Percentiles rank a stretch among this genome's conserved stretches.
phyloP scores from a whole-genome alignment of 2,888 invertebrate species.

The Calliscelio sp. region DNA sequence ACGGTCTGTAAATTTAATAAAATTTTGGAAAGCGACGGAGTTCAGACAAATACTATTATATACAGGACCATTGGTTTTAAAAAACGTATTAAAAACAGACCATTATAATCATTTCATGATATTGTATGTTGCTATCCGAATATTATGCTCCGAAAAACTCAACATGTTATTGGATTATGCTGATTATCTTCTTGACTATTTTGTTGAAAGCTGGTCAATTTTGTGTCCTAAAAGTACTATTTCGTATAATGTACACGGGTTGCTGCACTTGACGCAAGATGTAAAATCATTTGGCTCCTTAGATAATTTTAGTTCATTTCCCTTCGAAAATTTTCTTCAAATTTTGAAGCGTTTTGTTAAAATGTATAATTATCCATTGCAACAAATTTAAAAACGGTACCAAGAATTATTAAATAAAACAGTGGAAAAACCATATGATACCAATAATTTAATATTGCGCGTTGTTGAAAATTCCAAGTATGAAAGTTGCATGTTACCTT shows the following conservation, averaged over 20 bases:
- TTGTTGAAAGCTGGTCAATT: neutral
- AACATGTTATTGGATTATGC: conserved; percentile 16
- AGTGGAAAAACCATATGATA: no score
- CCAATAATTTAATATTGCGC: neutral
- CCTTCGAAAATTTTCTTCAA: neutral
- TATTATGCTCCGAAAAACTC: conserved; percentile 23
- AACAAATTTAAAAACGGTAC: neutral
- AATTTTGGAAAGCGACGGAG: conserved; percentile 55
- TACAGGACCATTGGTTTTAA: conserved; percentile 33
- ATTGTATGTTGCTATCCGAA: conserved; percentile 47
- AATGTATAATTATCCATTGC: neutral
- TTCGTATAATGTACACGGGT: neutral
- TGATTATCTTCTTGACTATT: conserved; percentile 16
- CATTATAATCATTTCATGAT: conserved; percentile 30
- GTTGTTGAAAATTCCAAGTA: neutral
- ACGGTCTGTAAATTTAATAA: conserved; percentile 16
- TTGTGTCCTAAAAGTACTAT: neutral
- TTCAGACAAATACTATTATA: conserved; percentile 40
- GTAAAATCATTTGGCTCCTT: neutral
- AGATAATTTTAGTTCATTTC: neutral
- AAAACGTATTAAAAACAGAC: conserved; percentile 13
- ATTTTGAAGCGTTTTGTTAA: neutral
- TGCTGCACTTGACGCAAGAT: neutral
- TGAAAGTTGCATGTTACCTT: neutral
- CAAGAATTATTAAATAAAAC: neutral